Evolutionary conservation across 2,888 invertebrate species (phyloP).

Genomic region (Molanna angustata): DNA sequence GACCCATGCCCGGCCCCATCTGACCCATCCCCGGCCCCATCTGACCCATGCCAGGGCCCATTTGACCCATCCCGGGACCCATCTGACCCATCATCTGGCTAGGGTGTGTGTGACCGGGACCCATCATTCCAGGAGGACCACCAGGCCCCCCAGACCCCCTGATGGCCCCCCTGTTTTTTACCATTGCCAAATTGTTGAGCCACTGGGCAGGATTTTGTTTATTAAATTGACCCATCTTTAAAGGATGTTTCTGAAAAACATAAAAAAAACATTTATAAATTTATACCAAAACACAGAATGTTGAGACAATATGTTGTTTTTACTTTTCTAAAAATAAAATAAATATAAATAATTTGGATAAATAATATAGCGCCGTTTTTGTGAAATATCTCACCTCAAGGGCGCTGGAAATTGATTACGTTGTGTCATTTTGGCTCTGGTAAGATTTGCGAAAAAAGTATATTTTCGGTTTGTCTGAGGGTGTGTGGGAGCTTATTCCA

Average conservation of each 20-base stretch:
- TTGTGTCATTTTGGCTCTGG: no score
- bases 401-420: no score
- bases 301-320: no score
- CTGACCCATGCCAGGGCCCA: constrained; percentile 46
- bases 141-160: constrained; percentile 48
- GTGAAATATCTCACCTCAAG: no score
- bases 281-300: no score
- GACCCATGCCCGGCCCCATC: constrained; percentile 47
- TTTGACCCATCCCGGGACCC: constrained; percentile 48
- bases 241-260: constrained; percentile 84
- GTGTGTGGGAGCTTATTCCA: no score
- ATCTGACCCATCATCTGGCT: constrained; percentile 39
- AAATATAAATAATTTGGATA: no score
- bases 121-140: constrained; percentile 31
- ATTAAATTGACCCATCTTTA: constrained; percentile 84
- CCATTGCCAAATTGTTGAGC: constrained; percentile 74
- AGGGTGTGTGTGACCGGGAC: constrained; percentile 34
- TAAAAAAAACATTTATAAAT: no score
- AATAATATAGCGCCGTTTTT: no score
- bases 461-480: no score
- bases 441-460: no score
- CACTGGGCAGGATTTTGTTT: constrained; percentile 80
- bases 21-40: constrained; percentile 43
- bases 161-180: constrained; percentile 67
- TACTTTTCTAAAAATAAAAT: no score